A percentile compares a stretch with the other conserved stretches of the same genome.
Evolutionary conservation across 2,888 invertebrate genomes (phyloP).

Genomic region (Nomada goodeniana): DNA sequence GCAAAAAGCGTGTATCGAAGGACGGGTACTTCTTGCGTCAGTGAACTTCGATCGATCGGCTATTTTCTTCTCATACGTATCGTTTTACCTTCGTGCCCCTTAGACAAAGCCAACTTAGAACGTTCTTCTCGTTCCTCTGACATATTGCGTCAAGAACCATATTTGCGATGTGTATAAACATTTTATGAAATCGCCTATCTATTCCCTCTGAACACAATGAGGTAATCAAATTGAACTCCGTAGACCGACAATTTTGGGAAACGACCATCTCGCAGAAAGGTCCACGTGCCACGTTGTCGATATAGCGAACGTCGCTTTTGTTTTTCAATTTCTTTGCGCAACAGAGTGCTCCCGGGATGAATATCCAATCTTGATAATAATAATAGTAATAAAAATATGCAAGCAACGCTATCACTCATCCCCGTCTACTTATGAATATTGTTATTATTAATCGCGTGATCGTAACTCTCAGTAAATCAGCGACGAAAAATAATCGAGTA

Average conservation of each 20-base stretch:
- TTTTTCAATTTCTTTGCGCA: no score
- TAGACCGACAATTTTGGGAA: background rate
- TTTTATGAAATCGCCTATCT: conserved; percentile 2
- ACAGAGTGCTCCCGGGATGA: no score
- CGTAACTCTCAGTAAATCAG: no score
- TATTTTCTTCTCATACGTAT: background rate
- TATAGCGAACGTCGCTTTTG: no score
- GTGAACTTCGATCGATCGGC: conserved; percentile 1
- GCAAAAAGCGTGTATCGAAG: background rate
- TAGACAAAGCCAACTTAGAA: background rate
- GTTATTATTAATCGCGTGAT: no score
- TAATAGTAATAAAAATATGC: no score
- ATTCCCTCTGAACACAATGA: background rate
- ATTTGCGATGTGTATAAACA: background rate
- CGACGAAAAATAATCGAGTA: background rate
- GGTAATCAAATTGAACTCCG: background rate
- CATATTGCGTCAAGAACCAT: background rate
- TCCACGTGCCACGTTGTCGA: no score
- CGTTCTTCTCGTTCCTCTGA: background rate
- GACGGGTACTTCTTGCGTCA: conserved; percentile 7
- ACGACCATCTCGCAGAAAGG: no score
- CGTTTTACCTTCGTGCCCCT: background rate
- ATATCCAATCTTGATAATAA: no score
- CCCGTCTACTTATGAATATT: no score
- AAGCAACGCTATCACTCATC: no score